Conservation (phyloP, 2,113 vertebrate species). For the Pholis gunnellus region DNA sequence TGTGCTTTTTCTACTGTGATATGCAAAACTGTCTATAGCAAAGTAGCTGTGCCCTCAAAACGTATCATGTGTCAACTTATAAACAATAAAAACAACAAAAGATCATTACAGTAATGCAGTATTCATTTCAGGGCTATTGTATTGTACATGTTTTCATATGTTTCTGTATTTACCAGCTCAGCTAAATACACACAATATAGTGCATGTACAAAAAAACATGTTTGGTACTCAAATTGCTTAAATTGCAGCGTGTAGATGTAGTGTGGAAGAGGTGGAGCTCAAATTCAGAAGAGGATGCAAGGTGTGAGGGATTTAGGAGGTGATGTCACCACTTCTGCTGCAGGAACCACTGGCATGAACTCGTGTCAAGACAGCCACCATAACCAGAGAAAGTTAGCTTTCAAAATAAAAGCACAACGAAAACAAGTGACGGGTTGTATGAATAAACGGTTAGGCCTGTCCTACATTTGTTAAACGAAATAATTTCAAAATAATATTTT, state of each 20-base stretch:
- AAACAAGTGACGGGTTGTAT: not conserved
- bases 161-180: not conserved
- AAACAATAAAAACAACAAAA: not conserved
- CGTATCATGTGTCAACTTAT: not conserved
- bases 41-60: not conserved
- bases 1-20: not conserved
- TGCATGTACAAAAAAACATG: not conserved
- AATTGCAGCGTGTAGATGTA: not conserved
- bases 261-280: not conserved
- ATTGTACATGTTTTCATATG: not conserved
- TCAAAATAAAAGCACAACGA: slow-evolving; percentile 47
- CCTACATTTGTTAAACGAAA: not conserved
- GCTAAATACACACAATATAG: not conserved
- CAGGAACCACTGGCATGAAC: slow-evolving; percentile 19
- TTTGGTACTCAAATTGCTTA: not conserved
- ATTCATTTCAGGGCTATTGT: not conserved
- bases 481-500: not conserved
- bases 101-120: not conserved
- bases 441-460: not conserved
- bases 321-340: slow-evolving; percentile 68
- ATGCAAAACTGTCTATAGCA: not conserved
- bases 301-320: slow-evolving; percentile 8
- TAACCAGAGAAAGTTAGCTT: not conserved
- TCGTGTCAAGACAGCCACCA: not conserved
- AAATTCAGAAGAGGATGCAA: slow-evolving; percentile 15